A percentile compares a stretch with the other conserved stretches of the same genome.
Evolutionary conservation across 2,797 vertebrate species (phyloP).

Genomic region (Crenuchus spilurus): DNA sequence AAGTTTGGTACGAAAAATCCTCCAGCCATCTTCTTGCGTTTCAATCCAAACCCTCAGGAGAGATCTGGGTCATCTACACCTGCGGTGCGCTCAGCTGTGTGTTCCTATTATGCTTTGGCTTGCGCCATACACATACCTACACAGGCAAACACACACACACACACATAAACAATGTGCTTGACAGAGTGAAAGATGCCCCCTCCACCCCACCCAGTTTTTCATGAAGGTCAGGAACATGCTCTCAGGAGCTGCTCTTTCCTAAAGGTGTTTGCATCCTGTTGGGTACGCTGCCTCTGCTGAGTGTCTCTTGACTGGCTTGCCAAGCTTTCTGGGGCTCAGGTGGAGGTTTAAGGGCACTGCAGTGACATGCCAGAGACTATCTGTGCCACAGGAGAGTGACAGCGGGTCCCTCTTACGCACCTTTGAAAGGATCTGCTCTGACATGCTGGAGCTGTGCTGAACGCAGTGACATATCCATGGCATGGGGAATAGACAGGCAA

Average conservation of each 20-base stretch:
- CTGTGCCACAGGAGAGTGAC: constrained; percentile 9
- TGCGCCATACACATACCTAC: constrained; percentile 1
- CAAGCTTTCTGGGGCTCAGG: not conserved
- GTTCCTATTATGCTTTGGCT: constrained; percentile 42
- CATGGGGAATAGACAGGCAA: no score
- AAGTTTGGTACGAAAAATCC: not conserved
- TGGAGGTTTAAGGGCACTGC: constrained; percentile 11
- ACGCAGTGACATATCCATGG: not conserved
- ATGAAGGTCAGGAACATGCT: constrained; percentile 17
- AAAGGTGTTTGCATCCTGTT: constrained; percentile 1
- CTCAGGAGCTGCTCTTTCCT: not conserved
- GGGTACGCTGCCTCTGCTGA: not conserved
- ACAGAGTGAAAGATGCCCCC: constrained; percentile 24
- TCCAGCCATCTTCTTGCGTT: constrained; percentile 24
- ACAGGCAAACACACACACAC: not conserved
- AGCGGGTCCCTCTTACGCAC: constrained; percentile 1
- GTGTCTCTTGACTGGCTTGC: constrained; percentile 5
- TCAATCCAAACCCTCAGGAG: constrained; percentile 28
- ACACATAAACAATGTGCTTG: not conserved
- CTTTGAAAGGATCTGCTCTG: constrained; percentile 2
- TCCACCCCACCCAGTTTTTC: not conserved
- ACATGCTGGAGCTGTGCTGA: not conserved
- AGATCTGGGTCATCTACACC: constrained; percentile 46
- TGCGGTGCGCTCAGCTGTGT: constrained; percentile 41
- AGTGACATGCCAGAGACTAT: not conserved